These are phyloP conservation scores for Semibalanus balanoides DNA, from an alignment of 1,140 invertebrate species.

Conservation along the genomic window DNA sequence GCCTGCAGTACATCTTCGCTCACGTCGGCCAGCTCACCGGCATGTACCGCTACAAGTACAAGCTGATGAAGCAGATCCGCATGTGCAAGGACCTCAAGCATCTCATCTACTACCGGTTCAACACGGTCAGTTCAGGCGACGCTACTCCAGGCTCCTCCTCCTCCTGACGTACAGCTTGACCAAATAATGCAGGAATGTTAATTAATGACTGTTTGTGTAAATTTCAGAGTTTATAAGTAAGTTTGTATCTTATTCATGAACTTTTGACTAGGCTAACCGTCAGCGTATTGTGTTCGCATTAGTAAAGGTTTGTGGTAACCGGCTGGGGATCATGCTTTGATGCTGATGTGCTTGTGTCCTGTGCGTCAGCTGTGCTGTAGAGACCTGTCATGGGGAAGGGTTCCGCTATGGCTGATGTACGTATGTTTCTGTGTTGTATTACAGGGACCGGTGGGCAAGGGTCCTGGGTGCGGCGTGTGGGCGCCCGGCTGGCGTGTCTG, in stretches of 20 bases:
- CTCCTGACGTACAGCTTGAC: no score
- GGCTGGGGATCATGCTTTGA: no score
- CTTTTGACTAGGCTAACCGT: no score
- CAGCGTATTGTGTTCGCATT: no score
- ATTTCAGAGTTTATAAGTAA: no score
- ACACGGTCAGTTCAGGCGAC: conserved; percentile 42
- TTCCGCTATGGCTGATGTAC: not conserved
- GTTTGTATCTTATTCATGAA: no score
- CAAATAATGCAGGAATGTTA: no score
- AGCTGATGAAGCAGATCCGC: conserved; percentile 96
- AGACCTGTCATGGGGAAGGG: not conserved
- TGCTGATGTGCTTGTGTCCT: no score
- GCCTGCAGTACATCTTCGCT: conserved; percentile 98
- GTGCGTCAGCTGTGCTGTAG: no score
- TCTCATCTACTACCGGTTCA: conserved; percentile 98
- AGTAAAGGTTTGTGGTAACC: no score
- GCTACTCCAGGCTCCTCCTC: no score
- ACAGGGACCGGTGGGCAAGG: conserved; percentile 88
- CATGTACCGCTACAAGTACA: conserved; percentile 99
- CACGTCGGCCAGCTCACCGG: conserved; percentile 98
- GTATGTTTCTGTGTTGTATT: not conserved
- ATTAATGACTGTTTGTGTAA: no score
- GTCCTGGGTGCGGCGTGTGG: conserved; percentile 98
- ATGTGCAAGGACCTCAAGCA: conserved; percentile 99
- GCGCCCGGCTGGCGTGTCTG: conserved; percentile 98